phyloP scores from a whole-genome alignment of 2,888 invertebrate species.

The Dynastes tityus region DNA sequence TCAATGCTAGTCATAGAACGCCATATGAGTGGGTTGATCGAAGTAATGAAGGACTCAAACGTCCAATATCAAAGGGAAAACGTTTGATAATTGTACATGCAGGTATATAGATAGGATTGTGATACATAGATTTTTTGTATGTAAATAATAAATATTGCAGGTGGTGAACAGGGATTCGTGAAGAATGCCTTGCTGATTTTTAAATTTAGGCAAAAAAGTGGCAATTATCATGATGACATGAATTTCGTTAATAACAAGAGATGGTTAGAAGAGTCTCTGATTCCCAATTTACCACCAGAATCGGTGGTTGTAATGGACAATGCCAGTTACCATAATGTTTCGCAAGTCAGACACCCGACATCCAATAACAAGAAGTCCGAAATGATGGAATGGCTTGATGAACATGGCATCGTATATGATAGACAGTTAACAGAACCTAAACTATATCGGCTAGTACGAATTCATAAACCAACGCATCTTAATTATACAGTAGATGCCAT shows the following conservation, averaged over 20 bases:
- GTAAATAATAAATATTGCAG: too few species aligned
- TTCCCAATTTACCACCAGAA: neutral
- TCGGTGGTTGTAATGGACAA: too few species aligned
- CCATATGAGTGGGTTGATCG: neutral
- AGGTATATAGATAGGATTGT: neutral
- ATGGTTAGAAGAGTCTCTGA: constrained; percentile 1
- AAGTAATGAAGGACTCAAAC: neutral
- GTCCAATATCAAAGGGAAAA: neutral
- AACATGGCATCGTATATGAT: neutral
- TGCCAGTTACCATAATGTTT: too few species aligned
- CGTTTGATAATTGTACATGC: neutral
- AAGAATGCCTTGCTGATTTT: neutral
- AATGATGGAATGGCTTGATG: neutral
- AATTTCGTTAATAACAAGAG: neutral
- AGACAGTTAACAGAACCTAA: neutral
- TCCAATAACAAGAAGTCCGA: neutral
- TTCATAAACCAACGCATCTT: neutral
- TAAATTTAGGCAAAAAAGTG: neutral
- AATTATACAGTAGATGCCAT: neutral
- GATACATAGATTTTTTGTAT: too few species aligned
- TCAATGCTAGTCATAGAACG: neutral
- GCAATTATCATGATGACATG: constrained; percentile 1
- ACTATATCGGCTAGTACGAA: neutral
- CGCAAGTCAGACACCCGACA: too few species aligned
- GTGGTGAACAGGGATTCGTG: neutral